A percentile compares a stretch with the other conserved stretches of the same genome.
Evolutionary conservation across 2,113 vertebrate species (phyloP).

Genomic region (Gnathonemus echidnorhynchus): DNA sequence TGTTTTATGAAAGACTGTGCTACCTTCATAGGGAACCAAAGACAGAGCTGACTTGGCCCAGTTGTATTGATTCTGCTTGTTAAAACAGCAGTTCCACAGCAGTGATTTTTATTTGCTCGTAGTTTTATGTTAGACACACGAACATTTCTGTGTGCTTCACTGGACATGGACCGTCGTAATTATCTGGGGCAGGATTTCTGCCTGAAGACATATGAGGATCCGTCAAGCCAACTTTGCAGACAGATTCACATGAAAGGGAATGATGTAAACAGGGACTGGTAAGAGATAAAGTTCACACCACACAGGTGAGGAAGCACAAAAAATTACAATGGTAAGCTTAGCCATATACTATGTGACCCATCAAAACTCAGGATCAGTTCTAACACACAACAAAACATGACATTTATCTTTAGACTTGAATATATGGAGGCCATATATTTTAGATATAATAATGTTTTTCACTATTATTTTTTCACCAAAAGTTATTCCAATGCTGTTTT

Average conservation of each 20-base stretch:
- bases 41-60: neutral
- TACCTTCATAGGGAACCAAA: neutral
- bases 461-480: neutral
- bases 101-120: constrained; percentile 7
- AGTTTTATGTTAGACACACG: neutral
- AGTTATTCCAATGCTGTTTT: neutral
- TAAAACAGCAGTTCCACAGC: neutral
- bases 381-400: neutral
- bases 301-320: neutral
- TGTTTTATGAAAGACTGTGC: neutral
- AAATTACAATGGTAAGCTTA: neutral
- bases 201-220: neutral
- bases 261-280: neutral
- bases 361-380: neutral
- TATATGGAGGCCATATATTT: neutral
- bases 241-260: neutral
- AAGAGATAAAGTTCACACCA: neutral
- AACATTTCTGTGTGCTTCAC: neutral
- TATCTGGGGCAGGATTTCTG: neutral
- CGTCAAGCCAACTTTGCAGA: neutral
- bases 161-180: neutral
- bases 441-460: neutral
- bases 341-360: neutral
- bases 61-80: neutral
- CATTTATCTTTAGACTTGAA: neutral